Conservation (phyloP, 2,113 vertebrate genomes). For the Grammomys surdaster region DNA sequence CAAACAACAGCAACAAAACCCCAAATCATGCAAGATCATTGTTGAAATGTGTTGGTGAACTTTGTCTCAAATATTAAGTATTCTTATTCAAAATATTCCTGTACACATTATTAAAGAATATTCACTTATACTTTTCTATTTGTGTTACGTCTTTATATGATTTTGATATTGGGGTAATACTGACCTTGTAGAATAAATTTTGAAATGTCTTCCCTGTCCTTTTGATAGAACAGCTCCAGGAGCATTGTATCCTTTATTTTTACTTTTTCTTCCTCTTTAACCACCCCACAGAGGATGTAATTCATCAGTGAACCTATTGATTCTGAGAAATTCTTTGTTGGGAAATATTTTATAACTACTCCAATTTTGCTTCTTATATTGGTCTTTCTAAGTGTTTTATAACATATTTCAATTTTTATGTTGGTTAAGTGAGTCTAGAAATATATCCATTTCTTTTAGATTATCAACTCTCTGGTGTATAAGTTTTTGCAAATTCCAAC, state of each 20-base stretch:
- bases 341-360: background rate
- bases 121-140: background rate
- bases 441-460: background rate
- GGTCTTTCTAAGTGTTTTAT: background rate
- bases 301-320: background rate
- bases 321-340: background rate
- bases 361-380: background rate
- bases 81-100: background rate
- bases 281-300: background rate
- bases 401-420: background rate
- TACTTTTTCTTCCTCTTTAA: background rate
- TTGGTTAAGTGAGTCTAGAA: background rate
- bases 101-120: background rate
- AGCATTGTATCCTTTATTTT: background rate
- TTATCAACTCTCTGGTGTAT: background rate
- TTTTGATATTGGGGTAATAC: background rate
- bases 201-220: background rate
- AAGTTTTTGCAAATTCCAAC: background rate
- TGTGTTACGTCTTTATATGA: background rate
- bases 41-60: background rate
- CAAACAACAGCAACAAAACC: background rate
- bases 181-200: background rate
- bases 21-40: background rate
- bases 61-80: background rate
- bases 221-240: background rate